These are phyloP conservation scores for Emmelina monodactyla DNA, from an alignment of 2,888 invertebrate genomes.

Conservation along the genomic window DNA sequence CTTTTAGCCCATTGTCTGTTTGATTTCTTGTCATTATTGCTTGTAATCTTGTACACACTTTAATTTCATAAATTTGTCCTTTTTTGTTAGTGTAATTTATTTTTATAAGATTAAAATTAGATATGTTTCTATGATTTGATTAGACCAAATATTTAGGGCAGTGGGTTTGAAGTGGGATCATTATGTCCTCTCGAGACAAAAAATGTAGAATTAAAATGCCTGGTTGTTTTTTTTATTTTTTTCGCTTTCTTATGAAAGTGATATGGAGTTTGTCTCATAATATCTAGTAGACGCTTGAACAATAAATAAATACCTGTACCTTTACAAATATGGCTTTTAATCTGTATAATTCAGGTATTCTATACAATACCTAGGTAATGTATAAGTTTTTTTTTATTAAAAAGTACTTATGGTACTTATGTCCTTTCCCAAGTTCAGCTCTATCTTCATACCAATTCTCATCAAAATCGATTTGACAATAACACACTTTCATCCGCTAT, in stretches of 20 bases:
- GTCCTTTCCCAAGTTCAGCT: too few relatives aligned
- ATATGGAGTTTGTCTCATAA: slow-evolving; percentile 47
- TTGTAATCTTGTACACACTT: slow-evolving; percentile 8
- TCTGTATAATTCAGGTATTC: too few relatives aligned
- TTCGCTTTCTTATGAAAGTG: slow-evolving; percentile 39
- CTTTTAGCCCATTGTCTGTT: not conserved
- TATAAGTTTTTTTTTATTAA: too few relatives aligned
- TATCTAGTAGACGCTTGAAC: slow-evolving; percentile 60
- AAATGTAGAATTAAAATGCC: slow-evolving; percentile 30
- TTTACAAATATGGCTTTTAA: slow-evolving; percentile 37
- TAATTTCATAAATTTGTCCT: slow-evolving; percentile 2
- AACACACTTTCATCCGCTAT: too few relatives aligned
- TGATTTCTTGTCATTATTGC: not conserved
- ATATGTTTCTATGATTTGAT: slow-evolving; percentile 12
- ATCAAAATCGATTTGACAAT: too few relatives aligned
- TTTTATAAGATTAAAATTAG: slow-evolving; percentile 16
- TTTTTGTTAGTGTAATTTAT: slow-evolving; percentile 17
- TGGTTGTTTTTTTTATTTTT: slow-evolving; percentile 39
- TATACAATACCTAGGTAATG: too few relatives aligned
- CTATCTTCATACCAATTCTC: too few relatives aligned
- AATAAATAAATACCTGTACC: slow-evolving; percentile 59
- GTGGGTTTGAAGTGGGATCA: slow-evolving; percentile 32
- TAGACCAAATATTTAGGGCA: slow-evolving; percentile 34
- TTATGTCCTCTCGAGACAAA: slow-evolving; percentile 29
- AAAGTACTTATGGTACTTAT: too few relatives aligned